Evolutionary conservation across 92 coral and sea anemone species (phyloP), one percentile per base, ranked within the genome.

Genomic region (Epizoanthus rinbou): DNA sequence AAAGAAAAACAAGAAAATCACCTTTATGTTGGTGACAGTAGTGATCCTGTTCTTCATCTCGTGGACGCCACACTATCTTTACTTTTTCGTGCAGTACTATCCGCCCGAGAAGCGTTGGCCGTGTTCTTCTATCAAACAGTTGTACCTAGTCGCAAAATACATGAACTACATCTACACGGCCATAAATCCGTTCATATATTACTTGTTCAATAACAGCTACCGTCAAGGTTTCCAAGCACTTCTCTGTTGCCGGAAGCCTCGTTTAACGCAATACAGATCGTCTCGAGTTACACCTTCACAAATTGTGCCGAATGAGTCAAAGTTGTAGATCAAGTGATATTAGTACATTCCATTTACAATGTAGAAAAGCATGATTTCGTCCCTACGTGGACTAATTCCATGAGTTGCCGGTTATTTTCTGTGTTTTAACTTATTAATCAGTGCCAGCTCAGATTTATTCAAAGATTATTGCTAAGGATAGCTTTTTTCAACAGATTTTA

Each of bases 91-190:
- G 31, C 66, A 75, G 58, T 75, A 75, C 43, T 75, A 22, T 56
- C 66, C 80, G 43, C 52, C 47, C 2, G 24, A 57, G 15, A 65
- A 75, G 19, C 80, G 52, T 16, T 75, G 66, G 80, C 35, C 52
- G 13, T 75, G 80, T 17, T 6, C 19, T 13, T 56, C 66, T 15
- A 75, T 25, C 16, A 57, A 75, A 22, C 64, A 24, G 31, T 9
- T 75, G 33, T 75, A 75, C 58, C 15, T 75, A 25, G 80, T 64
- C 57, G 80, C 65, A 74, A 74, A 74, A 47, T 74, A 74, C 57
- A 74, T 74, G 80, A 74, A 74, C 22, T 74, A 74, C 57, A 63
- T 74, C 80, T 74, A 74, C 80, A 59, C 80, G n/a, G 63, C 80
- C 16, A 28, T 74, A 47, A 74, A 74, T 57, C 80, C 80, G 6